Evolutionary conservation across 2,113 vertebrate species (phyloP), one percentile per base, ranked within the genome.

Genomic region (Hystrix brachyura): DNA sequence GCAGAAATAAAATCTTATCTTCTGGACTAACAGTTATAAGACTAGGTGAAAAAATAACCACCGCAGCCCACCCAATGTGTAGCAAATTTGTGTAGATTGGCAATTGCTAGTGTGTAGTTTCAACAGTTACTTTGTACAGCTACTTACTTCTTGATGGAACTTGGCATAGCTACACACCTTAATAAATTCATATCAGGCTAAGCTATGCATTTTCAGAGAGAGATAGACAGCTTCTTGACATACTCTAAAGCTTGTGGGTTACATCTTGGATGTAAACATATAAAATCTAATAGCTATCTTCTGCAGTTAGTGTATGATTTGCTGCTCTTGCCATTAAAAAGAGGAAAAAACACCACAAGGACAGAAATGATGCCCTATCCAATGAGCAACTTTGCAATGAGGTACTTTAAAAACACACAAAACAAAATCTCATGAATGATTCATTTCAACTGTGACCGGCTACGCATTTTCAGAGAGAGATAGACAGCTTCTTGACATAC

Each of bases 381-480:
- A 64, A 17, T 19, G 8, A 92, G 34, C 29, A 82, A 46, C 76
- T 76, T 90, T 57, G 10, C 46, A 76, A 21, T 43, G 25, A 94
- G 32, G 19, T 90, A 62, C 69, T 81, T 94, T 87, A 90, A 62
- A 94, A 94, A 15, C 65, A 92, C 11, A 72, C 57, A 82, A 94
- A 96, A 92, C 60, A 87, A 90, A 95, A 92, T 13, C 7, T 67
- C 17, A 64, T 92, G 80, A 78, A 92, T 90, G 89, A 87, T 92
- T 97, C 65, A 92, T 79, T 96, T 84, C 60, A 72, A 53, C 65
- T 84, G 65, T 92, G 27, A 23, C 1, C 7, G 94, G n/a, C n/a
- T 38, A 38, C 38, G 13, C 5, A 15, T 96, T 97, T 60, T 71
- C 43, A 93, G 67, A 87, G 7, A 38, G 15, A 78, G 29, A 80